phyloP scores from a whole-genome alignment of 2,113 vertebrate genomes.

The Australoheros scitulus region DNA sequence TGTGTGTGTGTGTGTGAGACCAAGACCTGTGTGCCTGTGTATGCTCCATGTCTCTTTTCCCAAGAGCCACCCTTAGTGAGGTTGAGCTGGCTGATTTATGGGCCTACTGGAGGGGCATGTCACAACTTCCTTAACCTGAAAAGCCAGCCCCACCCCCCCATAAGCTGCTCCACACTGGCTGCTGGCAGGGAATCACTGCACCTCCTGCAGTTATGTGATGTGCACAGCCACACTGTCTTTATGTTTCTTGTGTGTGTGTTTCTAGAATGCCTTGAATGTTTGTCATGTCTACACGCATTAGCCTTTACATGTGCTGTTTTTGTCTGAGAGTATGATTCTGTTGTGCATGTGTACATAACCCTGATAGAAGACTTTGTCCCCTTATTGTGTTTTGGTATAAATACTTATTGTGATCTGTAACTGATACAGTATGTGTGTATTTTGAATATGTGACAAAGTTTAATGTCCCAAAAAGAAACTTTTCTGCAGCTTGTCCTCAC shows the following conservation, averaged over 20 bases:
- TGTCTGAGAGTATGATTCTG: slow-evolving; percentile 3
- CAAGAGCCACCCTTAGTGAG: slow-evolving; percentile 46
- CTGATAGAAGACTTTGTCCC: background rate
- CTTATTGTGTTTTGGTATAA: background rate
- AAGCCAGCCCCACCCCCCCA: slow-evolving; percentile 30
- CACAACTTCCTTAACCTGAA: slow-evolving; percentile 77
- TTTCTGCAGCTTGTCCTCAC: background rate
- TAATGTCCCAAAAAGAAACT: too few species aligned
- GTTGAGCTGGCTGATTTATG: slow-evolving; percentile 69
- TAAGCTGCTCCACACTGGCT: slow-evolving; percentile 35
- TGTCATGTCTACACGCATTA: slow-evolving; percentile 57
- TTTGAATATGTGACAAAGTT: slow-evolving; percentile 1
- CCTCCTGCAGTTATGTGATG: slow-evolving; percentile 60
- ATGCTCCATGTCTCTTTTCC: slow-evolving; percentile 18
- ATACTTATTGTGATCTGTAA: slow-evolving; percentile 1
- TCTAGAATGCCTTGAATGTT: slow-evolving; percentile 48
- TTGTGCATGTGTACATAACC: background rate
- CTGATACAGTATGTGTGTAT: background rate
- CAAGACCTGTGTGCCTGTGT: background rate
- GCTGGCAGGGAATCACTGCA: slow-evolving; percentile 20
- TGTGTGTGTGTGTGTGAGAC: background rate
- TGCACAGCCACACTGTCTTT: slow-evolving; percentile 31
- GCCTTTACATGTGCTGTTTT: slow-evolving; percentile 27
- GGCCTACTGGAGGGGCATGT: slow-evolving; percentile 71
- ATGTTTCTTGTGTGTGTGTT: slow-evolving; percentile 17